phyloP scores from a whole-genome alignment of 2,888 invertebrate genomes.

The Elegia similella region DNA sequence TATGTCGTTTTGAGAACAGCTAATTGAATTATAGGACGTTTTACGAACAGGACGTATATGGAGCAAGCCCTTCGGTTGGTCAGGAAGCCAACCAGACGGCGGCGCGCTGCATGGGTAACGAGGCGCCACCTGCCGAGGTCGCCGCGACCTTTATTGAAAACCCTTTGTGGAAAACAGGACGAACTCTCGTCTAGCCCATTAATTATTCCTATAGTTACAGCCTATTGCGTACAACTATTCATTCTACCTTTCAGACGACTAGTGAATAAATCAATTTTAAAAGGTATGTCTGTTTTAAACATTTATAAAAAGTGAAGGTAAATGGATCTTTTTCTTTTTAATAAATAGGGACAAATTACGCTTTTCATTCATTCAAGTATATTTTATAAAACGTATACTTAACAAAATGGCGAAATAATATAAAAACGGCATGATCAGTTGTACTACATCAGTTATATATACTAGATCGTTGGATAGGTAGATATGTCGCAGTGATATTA shows the following conservation, averaged over 20 bases:
- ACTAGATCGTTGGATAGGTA: too few species aligned
- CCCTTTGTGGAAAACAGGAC: conserved; percentile 14
- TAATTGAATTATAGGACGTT: background rate
- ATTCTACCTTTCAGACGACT: conserved; percentile 24
- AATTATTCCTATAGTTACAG: background rate
- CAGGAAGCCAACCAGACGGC: conserved; percentile 41
- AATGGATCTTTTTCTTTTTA: too few species aligned
- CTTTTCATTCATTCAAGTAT: too few species aligned
- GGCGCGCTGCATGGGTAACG: conserved; percentile 39
- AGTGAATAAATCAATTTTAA: too few species aligned
- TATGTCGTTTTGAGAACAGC: background rate
- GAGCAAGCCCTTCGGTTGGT: conserved; percentile 1
- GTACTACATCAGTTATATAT: too few species aligned
- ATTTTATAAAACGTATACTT: too few species aligned
- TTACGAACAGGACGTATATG: background rate
- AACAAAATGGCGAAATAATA: too few species aligned
- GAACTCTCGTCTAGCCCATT: background rate
- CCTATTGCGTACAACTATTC: background rate
- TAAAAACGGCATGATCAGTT: too few species aligned
- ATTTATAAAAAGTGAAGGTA: too few species aligned
- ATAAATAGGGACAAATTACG: too few species aligned
- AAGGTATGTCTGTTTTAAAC: too few species aligned
- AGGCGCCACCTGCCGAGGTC: conserved; percentile 33
- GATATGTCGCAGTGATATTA: too few species aligned
- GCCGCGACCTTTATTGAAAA: conserved; percentile 29